Conservation (phyloP, 2,888 invertebrate species). For the Drosophila acutilabella region DNA sequence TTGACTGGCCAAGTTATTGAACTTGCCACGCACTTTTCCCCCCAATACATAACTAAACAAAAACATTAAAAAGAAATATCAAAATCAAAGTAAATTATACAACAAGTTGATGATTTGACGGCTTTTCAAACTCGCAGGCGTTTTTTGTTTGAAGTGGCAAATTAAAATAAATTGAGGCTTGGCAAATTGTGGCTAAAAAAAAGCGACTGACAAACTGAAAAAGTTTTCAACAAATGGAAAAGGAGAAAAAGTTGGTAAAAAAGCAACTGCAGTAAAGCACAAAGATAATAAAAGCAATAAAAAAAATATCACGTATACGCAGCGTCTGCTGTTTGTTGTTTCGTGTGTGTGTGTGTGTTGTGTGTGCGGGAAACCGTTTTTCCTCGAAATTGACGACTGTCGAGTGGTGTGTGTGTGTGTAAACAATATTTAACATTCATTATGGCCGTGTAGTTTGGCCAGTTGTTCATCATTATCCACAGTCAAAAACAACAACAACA, state of each 20-base stretch:
- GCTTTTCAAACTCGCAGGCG: not conserved
- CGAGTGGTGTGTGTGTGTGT: conserved; percentile 34
- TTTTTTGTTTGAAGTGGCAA: conserved; percentile 30
- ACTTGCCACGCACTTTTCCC: conserved; percentile 2
- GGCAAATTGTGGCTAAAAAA: conserved; percentile 42
- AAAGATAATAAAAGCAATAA: conserved; percentile 25
- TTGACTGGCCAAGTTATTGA: conserved; percentile 1
- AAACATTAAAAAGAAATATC: too few relatives aligned
- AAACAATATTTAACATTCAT: conserved; percentile 67
- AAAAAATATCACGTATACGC: conserved; percentile 59
- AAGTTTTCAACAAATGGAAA: conserved; percentile 20
- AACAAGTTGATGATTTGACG: conserved; percentile 2
- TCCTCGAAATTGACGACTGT: conserved; percentile 42
- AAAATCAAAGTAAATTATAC: not conserved
- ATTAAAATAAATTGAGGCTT: conserved; percentile 52
- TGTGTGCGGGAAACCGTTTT: conserved; percentile 42
- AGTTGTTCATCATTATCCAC: conserved; percentile 39
- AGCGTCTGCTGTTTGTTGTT: conserved; percentile 5
- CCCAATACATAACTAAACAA: not conserved
- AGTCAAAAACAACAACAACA: conserved; percentile 31
- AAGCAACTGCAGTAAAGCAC: conserved; percentile 22
- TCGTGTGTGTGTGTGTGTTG: conserved; percentile 7
- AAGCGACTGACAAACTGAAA: conserved; percentile 28
- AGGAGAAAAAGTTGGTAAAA: conserved; percentile 27
- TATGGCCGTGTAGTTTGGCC: conserved; percentile 69